Base-by-base conservation (phyloP, 2,113 vertebrate genomes). In the Otocyon megalotis region DNA sequence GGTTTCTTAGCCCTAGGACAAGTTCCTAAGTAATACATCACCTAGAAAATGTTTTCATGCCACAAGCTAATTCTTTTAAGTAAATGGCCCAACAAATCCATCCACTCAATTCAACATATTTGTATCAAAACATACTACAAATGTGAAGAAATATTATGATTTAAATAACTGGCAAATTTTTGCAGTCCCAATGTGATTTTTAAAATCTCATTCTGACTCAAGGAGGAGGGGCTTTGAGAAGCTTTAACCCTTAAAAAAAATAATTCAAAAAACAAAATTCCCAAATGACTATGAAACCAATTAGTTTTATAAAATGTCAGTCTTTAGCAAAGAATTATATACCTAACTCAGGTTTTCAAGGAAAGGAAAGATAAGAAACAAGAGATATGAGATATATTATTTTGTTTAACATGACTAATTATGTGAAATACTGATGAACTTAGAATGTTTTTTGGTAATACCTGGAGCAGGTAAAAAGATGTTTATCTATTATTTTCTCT, bases 371-470 rank as follows among this genome's bases (percentile, higher is more conserved):
- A 65, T 37, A 20, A 62, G 74, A 95, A 77, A 43, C 4, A 92
- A 60, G 13, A 94, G 88, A 82, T 54, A 56, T 74, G 14, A 79
- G 9, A 7, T 67, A 30, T 80, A 53, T n/a, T 53, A 80, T 95
- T 96, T 89, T 95, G n/a, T 96, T 93, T 22, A 76, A 28, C 63
- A 26, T 30, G n/a, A 79, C 58, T 94, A 72, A 28, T 35, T 96
- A 37, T 81, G 17, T 94, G 50, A 97, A 92, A 92, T 95, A 81
- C 13, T 94, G 58, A 14, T 87, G 58, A 96, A 84, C 67, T 90
- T 91, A n/a, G 56, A 60, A 88, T 63, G 8, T 14, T 94, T 77
- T 79, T 62, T 58, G 28, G 30, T 87, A 65, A 71, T 32, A 90
- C 28, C 28, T n/a, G 60, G 72, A 94, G 7, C 58, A 93, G 48